Base-by-base conservation (phyloP, 1,140 invertebrate species). In the Ceratitis capitata region DNA sequence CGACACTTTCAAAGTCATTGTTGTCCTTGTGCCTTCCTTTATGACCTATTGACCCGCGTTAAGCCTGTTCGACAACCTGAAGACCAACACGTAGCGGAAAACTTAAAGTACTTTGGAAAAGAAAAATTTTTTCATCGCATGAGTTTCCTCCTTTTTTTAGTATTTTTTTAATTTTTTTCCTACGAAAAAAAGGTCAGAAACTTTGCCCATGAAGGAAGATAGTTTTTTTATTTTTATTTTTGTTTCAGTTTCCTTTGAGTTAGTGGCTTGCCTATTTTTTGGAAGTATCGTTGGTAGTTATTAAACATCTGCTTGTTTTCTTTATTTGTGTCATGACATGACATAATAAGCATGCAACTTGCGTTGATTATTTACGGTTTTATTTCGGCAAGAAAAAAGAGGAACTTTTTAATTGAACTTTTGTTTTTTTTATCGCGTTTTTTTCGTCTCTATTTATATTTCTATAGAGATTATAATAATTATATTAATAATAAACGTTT, bases 171-270 rank as follows among this genome's bases (percentile, higher is more conserved):
- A 19, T 35, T 16, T 61, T n/a, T 5, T 58, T 58, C 26, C 26
- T 6, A 7, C 16, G 32, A 14, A 32, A 39, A 69, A 35, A 69
- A 69, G 32, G 14, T 14, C 26, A 69, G 32, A 69, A 69, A 69
- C 61, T 69, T 69, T 39, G 29, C 32, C 61, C 61, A 69, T 69
- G 61, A 69, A 69, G 19, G n/a, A n/a, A n/a, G n/a, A n/a, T n/a
- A n/a, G n/a, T n/a, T n/a, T n/a, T n/a, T n/a, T n/a, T n/a, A n/a
- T n/a, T n/a, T n/a, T n/a, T n/a, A n/a, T 53, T n/a, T n/a, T n/a
- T n/a, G n/a, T n/a, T n/a, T n/a, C n/a, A n/a, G 23, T 61, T 32
- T 14, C 3, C 26, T 61, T 29, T 29, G n/a, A 14, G n/a, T 14
- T 14, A 32, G 58, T 61, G 1, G 35, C 32, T 35, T 69, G 26